Base-by-base conservation (phyloP, 2,888 invertebrate genomes). In the Eupeodes latifasciatus region DNA sequence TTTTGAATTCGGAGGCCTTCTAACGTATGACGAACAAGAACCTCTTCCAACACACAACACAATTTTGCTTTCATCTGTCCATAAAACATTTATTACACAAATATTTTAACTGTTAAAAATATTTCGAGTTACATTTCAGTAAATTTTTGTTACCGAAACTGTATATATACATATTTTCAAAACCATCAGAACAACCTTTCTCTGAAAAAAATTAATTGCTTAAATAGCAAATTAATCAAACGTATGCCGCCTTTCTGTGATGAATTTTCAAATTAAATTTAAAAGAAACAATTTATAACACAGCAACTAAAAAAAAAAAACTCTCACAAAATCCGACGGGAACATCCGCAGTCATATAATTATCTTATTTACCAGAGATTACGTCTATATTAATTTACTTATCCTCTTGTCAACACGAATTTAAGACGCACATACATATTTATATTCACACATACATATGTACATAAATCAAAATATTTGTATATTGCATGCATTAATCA, bases 321-420 rank as follows among this genome's bases (percentile, higher is more conserved):
- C 57, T 86, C 85, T 59, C 85, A 87, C 77, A 84, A 87, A 87
- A 80, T 80, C 84, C 59, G 83, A 62, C 80, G 74, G 80, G 80
- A 80, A 84, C 87, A 87, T 87, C 87, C 83, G 84, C 66, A 84
- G 67, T 76, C 79, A 87, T 84, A 84, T 81, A 87, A 87, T 87
- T 87, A 87, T 87, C 84, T 87, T 74, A 87, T 87, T 87, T 84
- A 81, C 66, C 84, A 84, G 80, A 87, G 72, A 84, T 84, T 81
- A 77, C 87, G 87, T 84, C 84, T 80, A 87, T 74, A 77, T 84
- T 87, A 87, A 87, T 87, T 87, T 76, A 87, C 80, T 87, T 84
- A 84, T 84, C 67, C 61, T 84, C 84, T 87, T 84, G 87, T 84
- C 84, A 87, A 74, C 84, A 62, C 47, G 72, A 47, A 81, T 62